Conservation (phyloP, 2,888 invertebrate species). For the Chelonus formosanus region DNA sequence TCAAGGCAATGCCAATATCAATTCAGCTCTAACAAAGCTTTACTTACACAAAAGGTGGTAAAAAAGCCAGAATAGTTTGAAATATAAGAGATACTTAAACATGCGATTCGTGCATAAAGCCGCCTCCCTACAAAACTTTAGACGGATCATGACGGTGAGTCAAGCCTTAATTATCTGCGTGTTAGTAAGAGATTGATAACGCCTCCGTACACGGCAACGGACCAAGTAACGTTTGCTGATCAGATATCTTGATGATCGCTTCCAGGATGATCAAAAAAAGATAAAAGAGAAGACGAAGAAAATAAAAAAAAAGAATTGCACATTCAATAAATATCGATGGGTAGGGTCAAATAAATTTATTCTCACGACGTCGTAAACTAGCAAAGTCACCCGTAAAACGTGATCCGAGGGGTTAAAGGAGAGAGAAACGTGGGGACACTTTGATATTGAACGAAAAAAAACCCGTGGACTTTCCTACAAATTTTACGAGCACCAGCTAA, state of each 20-base stretch:
- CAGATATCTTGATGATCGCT: slow-evolving; percentile 28
- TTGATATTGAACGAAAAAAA: slow-evolving; percentile 2
- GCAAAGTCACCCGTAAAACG: slow-evolving; percentile 14
- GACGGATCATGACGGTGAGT: slow-evolving; percentile 35
- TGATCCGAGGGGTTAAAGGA: slow-evolving; percentile 12
- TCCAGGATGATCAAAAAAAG: slow-evolving; percentile 16
- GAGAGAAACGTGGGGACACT: slow-evolving; percentile 11
- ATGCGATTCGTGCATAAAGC: slow-evolving; percentile 56
- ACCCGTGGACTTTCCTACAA: slow-evolving; percentile 12
- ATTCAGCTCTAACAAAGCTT: no score
- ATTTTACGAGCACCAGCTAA: slow-evolving; percentile 22
- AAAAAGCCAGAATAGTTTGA: slow-evolving; percentile 45
- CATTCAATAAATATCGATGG: slow-evolving; percentile 13
- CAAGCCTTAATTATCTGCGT: slow-evolving; percentile 51
- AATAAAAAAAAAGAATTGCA: neutral
- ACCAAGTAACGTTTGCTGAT: slow-evolving; percentile 24
- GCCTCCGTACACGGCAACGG: slow-evolving; percentile 29
- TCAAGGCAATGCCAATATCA: no score
- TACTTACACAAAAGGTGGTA: no score
- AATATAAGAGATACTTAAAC: slow-evolving; percentile 54
- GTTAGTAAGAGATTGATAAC: slow-evolving; percentile 50
- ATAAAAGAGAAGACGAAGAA: slow-evolving; percentile 5
- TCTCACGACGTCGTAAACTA: slow-evolving; percentile 28
- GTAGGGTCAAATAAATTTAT: slow-evolving; percentile 31
- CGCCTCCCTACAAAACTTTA: slow-evolving; percentile 37